Percentiles rank a stretch among this genome's conserved stretches.
phyloP scores from a whole-genome alignment of 2,888 invertebrate species.

The Lochmaea crataegi region DNA sequence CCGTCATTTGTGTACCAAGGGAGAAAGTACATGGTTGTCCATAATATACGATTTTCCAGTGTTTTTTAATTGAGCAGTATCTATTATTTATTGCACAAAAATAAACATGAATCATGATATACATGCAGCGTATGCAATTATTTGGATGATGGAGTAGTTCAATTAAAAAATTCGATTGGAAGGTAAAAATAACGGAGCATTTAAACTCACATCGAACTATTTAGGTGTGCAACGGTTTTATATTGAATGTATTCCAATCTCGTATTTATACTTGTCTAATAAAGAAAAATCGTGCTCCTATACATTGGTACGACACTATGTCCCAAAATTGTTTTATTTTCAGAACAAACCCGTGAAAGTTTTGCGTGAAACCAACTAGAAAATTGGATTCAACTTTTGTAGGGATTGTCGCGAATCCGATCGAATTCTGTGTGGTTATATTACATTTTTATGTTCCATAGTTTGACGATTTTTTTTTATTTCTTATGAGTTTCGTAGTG shows the following conservation, averaged over 20 bases:
- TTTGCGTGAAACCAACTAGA: slow-evolving; percentile 61
- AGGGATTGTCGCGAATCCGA: slow-evolving; percentile 32
- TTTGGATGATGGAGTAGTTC: no score
- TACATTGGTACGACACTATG: slow-evolving; percentile 57
- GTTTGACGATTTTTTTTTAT: slow-evolving; percentile 39
- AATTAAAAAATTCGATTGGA: background rate
- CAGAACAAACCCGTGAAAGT: slow-evolving; percentile 59
- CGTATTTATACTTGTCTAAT: slow-evolving; percentile 24
- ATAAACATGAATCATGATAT: no score
- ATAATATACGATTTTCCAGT: no score
- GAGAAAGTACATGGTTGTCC: no score
- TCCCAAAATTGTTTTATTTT: slow-evolving; percentile 62
- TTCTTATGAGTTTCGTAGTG: slow-evolving; percentile 26
- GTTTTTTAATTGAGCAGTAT: no score
- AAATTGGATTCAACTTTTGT: slow-evolving; percentile 62
- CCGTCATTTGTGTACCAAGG: no score
- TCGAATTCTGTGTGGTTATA: slow-evolving; percentile 37
- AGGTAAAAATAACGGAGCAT: background rate
- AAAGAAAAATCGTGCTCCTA: slow-evolving; percentile 17
- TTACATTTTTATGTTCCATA: slow-evolving; percentile 40
- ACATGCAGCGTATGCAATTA: no score
- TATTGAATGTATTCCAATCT: slow-evolving; percentile 4
- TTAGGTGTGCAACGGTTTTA: background rate
- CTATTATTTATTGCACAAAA: no score
- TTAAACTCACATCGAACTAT: background rate